Conservation (phyloP, 1,140 invertebrate species). For the Trichonephila clavipes region DNA sequence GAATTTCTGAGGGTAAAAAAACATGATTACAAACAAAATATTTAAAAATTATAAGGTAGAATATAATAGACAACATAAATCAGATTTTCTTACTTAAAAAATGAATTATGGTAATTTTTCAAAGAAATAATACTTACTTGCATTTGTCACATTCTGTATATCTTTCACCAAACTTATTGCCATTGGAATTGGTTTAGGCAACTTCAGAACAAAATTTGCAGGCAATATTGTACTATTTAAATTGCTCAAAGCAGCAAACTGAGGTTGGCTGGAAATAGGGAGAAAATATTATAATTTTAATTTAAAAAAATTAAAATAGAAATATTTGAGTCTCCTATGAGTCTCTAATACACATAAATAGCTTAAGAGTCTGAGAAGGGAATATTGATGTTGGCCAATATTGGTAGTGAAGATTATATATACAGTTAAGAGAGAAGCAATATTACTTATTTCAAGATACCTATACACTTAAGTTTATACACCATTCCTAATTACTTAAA, state of each 20-base stretch:
- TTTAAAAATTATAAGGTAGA: not conserved
- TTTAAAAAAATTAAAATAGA: not conserved
- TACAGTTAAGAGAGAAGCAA: too few relatives aligned
- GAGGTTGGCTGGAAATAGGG: conserved; percentile 83
- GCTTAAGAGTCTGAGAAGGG: too few relatives aligned
- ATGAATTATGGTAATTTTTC: too few relatives aligned
- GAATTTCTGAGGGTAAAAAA: conserved; percentile 66
- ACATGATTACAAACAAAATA: not conserved
- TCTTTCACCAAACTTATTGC: conserved; percentile 87
- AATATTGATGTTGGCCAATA: too few relatives aligned
- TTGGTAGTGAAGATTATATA: too few relatives aligned
- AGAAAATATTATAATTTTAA: not conserved
- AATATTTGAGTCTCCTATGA: not conserved
- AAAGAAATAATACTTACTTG: conserved; percentile 54
- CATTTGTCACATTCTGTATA: conserved; percentile 87
- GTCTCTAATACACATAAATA: too few relatives aligned
- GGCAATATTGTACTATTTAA: conserved; percentile 93
- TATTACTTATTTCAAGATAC: too few relatives aligned
- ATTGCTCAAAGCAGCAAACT: conserved; percentile 88
- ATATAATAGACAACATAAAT: conserved; percentile 56
- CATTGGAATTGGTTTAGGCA: conserved; percentile 93
- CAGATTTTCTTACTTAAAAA: too few relatives aligned
- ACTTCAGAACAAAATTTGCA: conserved; percentile 93
- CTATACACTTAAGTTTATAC: too few relatives aligned
- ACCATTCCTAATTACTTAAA: too few relatives aligned